Conservation (phyloP, 2,797 vertebrate species). For the Trichosurus vulpecula region DNA sequence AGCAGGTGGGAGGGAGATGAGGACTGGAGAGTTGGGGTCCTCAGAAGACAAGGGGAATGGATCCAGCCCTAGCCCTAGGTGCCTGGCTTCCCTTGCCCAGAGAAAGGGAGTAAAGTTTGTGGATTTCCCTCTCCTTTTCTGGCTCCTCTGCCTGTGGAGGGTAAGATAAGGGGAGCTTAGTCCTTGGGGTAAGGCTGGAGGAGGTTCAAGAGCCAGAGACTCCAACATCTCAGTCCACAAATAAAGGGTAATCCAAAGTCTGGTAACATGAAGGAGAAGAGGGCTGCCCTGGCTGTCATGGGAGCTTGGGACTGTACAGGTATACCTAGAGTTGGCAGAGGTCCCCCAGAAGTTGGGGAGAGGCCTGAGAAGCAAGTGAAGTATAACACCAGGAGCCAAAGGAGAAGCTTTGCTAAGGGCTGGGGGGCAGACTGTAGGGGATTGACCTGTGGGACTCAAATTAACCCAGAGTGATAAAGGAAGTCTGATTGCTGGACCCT, state of each 20-base stretch:
- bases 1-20: not conserved
- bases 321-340: not conserved
- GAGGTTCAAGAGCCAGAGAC: not conserved
- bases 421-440: conserved; percentile 28
- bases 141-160: not conserved
- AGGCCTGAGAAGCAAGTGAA: not conserved
- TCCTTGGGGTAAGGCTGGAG: not conserved
- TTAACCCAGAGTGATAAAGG: rapidly evolving
- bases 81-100: conserved; percentile 18
- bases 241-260: not conserved
- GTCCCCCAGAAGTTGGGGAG: not conserved
- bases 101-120: conserved; percentile 30
- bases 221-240: not conserved
- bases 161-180: not conserved
- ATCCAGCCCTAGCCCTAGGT: not conserved
- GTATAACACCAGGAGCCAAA: conserved; percentile 24
- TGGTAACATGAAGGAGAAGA: not conserved
- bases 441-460: not conserved
- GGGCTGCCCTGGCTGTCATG: not conserved
- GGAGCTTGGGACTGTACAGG: not conserved
- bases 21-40: not conserved
- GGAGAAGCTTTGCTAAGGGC: conserved; percentile 39
- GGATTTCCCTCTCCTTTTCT: not conserved
- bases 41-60: not conserved
- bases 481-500: not conserved